phyloP scores from a whole-genome alignment of 2,888 invertebrate genomes.

The Disparrhopalites patrizii region DNA sequence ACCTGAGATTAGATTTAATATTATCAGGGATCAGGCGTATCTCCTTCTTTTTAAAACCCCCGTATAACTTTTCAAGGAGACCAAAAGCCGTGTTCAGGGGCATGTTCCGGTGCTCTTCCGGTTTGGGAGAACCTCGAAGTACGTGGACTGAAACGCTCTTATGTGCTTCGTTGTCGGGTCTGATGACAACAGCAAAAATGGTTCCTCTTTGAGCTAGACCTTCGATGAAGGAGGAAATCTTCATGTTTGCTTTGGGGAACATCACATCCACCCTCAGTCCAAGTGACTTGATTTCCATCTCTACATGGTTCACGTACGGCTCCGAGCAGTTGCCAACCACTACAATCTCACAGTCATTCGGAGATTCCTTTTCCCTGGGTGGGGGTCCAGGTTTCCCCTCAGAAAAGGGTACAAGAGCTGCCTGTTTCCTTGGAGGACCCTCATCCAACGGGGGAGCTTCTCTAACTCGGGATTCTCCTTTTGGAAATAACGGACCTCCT shows the following conservation, averaged over 20 bases:
- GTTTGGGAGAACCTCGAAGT: constrained; percentile 49
- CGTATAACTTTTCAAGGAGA: constrained; percentile 1
- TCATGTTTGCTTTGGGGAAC: constrained; percentile 38
- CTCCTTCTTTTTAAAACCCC: constrained; percentile 7
- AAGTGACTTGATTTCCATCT: constrained; percentile 31
- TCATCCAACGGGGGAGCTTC: not conserved
- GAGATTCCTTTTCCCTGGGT: not conserved
- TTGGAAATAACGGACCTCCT: not conserved
- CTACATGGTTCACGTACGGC: constrained; percentile 38
- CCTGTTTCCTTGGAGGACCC: not conserved
- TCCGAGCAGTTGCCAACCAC: not conserved
- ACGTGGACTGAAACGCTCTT: constrained; percentile 38
- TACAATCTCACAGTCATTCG: constrained; percentile 19
- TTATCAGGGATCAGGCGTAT: not conserved
- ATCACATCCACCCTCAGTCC: constrained; percentile 41
- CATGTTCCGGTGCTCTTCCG: constrained; percentile 24
- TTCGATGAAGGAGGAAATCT: constrained; percentile 35
- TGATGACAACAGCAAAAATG: constrained; percentile 42
- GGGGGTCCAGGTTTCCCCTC: not conserved
- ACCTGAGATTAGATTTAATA: not conserved
- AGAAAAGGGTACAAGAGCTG: not conserved
- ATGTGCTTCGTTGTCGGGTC: constrained; percentile 36
- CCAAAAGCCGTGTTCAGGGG: not conserved
- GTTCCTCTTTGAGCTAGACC: constrained; percentile 36
- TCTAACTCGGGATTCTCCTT: not conserved